Evolutionary conservation across 2,797 vertebrate species (phyloP).

Genomic region (Benthosema pterotum): DNA sequence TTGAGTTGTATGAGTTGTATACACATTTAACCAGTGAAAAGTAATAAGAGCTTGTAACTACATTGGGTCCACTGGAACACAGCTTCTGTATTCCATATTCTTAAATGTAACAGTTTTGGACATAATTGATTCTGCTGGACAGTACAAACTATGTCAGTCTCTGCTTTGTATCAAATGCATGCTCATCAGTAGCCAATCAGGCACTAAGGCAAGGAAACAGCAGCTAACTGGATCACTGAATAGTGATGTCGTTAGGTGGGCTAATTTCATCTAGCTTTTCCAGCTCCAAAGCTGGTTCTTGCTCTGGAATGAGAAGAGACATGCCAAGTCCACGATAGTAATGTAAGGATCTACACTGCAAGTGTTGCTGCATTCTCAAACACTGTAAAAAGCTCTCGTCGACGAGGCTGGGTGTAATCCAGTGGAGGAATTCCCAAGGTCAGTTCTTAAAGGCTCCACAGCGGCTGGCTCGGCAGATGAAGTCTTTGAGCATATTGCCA

Average conservation of each 20-base stretch:
- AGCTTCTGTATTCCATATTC: too few relatives aligned
- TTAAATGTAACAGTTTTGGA: too few relatives aligned
- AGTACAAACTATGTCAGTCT: constrained; percentile 3
- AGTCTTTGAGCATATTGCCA: constrained; percentile 94
- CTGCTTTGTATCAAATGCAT: constrained; percentile 22
- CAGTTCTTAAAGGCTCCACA: constrained; percentile 98
- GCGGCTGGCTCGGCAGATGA: constrained; percentile 96
- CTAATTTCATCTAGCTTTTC: neutral
- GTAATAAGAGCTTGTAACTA: too few relatives aligned
- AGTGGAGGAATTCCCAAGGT: constrained; percentile 43
- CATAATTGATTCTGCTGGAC: too few relatives aligned
- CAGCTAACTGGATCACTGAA: constrained; percentile 2
- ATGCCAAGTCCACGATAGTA: neutral
- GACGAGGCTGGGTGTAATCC: neutral
- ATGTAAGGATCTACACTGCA: constrained; percentile 2
- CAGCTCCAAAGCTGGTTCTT: neutral
- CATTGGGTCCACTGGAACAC: too few relatives aligned
- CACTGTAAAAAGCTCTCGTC: neutral
- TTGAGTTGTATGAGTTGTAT: too few relatives aligned
- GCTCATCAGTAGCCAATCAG: constrained; percentile 22
- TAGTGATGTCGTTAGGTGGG: constrained; percentile 15
- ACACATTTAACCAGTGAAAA: too few relatives aligned
- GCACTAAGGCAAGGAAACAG: constrained; percentile 38
- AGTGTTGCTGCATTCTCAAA: neutral
- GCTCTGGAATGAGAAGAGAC: constrained; percentile 21